phyloP scores from a whole-genome alignment of 2,888 invertebrate genomes.

The Macaria notata region DNA sequence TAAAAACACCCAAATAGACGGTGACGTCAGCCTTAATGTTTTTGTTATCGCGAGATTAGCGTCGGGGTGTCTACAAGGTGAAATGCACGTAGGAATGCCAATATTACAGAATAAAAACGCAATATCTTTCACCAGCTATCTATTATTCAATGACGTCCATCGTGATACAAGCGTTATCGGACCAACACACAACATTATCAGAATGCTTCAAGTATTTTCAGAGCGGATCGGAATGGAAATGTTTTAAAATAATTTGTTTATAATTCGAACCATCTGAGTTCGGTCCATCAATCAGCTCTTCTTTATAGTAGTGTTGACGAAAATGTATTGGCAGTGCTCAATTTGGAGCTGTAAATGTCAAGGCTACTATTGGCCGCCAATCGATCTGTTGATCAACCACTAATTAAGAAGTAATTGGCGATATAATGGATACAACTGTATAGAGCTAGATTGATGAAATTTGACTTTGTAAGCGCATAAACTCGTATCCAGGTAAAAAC shows the following conservation, averaged over 20 bases:
- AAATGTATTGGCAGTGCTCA: constrained; percentile 34
- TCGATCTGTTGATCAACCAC: constrained; percentile 23
- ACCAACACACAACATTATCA: background rate
- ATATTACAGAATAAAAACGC: constrained; percentile 1
- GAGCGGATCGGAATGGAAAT: background rate
- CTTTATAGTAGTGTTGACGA: constrained; percentile 25
- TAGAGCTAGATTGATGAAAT: no score
- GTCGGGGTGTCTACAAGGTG: constrained; percentile 19
- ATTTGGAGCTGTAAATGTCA: constrained; percentile 38
- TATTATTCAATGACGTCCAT: constrained; percentile 6
- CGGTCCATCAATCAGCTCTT: constrained; percentile 24
- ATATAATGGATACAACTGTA: constrained; percentile 4
- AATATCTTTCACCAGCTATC: constrained; percentile 3
- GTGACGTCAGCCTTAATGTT: constrained; percentile 8
- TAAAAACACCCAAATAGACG: background rate
- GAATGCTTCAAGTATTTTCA: background rate
- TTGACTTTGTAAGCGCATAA: no score
- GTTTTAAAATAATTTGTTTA: constrained; percentile 6
- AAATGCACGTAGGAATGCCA: constrained; percentile 24
- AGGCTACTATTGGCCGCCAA: constrained; percentile 35
- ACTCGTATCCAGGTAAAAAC: no score
- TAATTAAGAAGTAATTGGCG: constrained; percentile 18
- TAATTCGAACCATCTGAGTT: constrained; percentile 10
- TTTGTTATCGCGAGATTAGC: constrained; percentile 15
- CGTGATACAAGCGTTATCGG: background rate